Conservation (phyloP, 2,888 invertebrate species). For the Cheilosia pagana region DNA sequence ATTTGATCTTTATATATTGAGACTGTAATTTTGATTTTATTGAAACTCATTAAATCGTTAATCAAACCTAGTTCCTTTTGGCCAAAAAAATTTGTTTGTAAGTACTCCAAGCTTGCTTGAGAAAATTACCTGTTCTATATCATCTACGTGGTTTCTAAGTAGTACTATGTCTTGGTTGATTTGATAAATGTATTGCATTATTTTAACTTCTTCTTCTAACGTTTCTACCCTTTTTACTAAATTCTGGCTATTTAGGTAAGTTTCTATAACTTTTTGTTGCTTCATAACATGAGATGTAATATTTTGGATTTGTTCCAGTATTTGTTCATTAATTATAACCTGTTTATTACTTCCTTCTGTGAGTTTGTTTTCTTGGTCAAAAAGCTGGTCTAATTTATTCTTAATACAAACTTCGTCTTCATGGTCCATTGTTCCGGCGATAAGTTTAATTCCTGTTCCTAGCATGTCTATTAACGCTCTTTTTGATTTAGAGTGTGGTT, state of each 20-base stretch:
- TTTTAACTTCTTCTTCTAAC: too few species aligned
- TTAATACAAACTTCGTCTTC: constrained; percentile 14
- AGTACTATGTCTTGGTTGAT: constrained; percentile 65
- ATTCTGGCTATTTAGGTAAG: constrained; percentile 44
- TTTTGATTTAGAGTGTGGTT: constrained; percentile 10
- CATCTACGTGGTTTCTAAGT: constrained; percentile 22
- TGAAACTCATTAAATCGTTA: constrained; percentile 29
- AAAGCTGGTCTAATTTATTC: constrained; percentile 17
- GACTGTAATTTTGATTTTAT: constrained; percentile 41
- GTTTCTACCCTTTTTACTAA: too few species aligned
- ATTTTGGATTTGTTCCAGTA: constrained; percentile 33
- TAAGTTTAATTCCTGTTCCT: constrained; percentile 28
- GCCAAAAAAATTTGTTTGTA: constrained; percentile 58
- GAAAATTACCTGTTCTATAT: too few species aligned
- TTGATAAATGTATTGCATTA: constrained; percentile 59
- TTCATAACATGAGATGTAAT: constrained; percentile 28
- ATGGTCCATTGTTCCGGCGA: constrained; percentile 21
- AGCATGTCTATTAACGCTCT: constrained; percentile 13
- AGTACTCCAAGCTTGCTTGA: too few species aligned
- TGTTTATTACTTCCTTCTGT: constrained; percentile 21
- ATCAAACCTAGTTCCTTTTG: constrained; percentile 59
- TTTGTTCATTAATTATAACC: constrained; percentile 16
- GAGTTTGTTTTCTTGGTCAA: constrained; percentile 13
- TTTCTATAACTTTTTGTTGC: constrained; percentile 27
- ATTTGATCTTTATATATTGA: not conserved